Evolutionary conservation across 2,113 vertebrate species (phyloP), one percentile per base, ranked within the genome.

Genomic region (Pteruthius melanotis): DNA sequence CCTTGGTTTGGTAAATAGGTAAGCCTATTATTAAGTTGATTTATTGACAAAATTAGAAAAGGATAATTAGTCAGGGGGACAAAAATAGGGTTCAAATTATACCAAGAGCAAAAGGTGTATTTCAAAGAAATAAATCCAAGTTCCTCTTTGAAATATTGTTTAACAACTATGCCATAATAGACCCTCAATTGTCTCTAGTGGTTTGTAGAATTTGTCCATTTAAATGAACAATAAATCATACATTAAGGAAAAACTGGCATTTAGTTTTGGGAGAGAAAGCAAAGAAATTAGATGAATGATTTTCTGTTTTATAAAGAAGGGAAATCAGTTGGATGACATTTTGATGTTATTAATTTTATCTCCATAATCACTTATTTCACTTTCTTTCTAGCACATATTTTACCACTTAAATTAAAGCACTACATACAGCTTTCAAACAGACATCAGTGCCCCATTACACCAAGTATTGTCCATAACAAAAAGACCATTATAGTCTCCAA

Each of bases 41-140:
- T 83, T 95, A 13, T 68, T 81, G 64, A 60, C 27, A 81, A 94
- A 96, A 92, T 85, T 87, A 69, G 47, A 75, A 87, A 78, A 85
- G n/a, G 22, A 35, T 71, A 80, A 79, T 70, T 85, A 79, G 31
- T 60, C 31, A 79, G 47, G 7, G 42, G 8, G 22, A 89, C 30
- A 87, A 88, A 84, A 94, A 69, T 7, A 65, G 7, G 10, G 49
- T 89, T 85, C 28, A 57, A 28, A 85, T 85, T 93, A 83, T 49
- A 80, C 45, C 24, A 44, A 69, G 70, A 87, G 28, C 24, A 37
- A 65, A 87, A 83, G 12, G 15, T 59, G 5, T 18, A 54, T 59
- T 54, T 72, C 28, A 83, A 76, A 82, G 11, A 64, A 82, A 77
- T 35, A 81, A 84, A 64, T 75, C 23, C 17, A 49, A 64, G 18